Base-by-base conservation (phyloP, 2,113 vertebrate genomes). In the Pao palembangensis region DNA sequence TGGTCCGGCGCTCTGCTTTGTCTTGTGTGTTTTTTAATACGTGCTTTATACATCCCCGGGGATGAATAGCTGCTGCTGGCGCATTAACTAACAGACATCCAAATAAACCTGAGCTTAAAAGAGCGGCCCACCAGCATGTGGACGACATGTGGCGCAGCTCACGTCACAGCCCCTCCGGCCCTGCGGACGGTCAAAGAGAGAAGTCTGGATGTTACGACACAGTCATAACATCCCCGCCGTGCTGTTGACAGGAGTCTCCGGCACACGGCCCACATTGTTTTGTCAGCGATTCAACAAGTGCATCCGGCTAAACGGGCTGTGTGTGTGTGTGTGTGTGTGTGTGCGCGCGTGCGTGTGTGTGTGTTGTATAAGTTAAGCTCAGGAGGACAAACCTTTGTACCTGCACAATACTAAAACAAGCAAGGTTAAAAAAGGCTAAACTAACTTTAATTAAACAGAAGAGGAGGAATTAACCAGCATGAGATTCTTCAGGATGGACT, bases 41-140 rank as follows among this genome's bases (percentile, higher is more conserved):
- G 63, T 63, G 25, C 50, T 67, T 67, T 51, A 57, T 73, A 28
- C 0, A 49, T 64, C 71, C 71, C 62, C 16, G 2, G 25, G 51
- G 78, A 75, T 52, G 58, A 61, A 64, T 20, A 68, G 53, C 25
- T 8, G 4, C 15, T 34, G 64, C 61, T 34, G 67, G 21, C 55
- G 64, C 58, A 62, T 65, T 50, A 59, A 69, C 78, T 52, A 20
- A 53, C 71, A 70, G 70, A 55, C 67, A 23, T 68, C 68, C 65
- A 80, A 67, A 80, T 75, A 80, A 80, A 77, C 76, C 76, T 69
- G 64, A 77, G 71, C 74, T 69, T 60, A 64, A 69, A 67, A 74
- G 61, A 62, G n/a, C 31, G 19, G 71, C 69, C 51, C 60, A 58
- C n/a, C 2, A 75, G 64, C 77, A 75, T 80, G 80, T 77, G 80